A percentile compares a stretch with the other conserved stretches of the same genome.
phyloP scores from a whole-genome alignment of 2,113 vertebrate genomes.

The Marcusenius ussheri region DNA sequence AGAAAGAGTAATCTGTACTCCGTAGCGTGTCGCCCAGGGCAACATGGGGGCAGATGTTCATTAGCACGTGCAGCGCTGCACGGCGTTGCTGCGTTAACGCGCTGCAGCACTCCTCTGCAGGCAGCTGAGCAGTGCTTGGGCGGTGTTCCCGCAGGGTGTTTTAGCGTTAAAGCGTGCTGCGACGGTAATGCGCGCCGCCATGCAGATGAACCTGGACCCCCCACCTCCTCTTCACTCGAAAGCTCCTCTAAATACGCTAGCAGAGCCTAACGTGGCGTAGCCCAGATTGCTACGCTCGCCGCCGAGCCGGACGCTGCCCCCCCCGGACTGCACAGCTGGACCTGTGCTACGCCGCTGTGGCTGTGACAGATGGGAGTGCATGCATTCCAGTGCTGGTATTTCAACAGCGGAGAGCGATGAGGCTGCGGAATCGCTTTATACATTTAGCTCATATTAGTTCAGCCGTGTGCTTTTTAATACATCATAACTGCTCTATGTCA shows the following conservation, averaged over 20 bases:
- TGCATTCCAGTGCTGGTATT: not conserved
- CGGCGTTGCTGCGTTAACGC: not conserved
- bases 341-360: not conserved
- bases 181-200: not conserved
- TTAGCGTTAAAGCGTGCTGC: not conserved
- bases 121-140: not conserved
- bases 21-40: conserved; percentile 31
- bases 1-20: conserved; percentile 45
- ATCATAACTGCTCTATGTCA: conserved; percentile 46
- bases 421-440: conserved; percentile 19
- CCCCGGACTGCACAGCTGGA: not conserved
- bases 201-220: too few relatives aligned
- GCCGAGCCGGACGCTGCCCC: not conserved
- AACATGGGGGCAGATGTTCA: conserved; percentile 19
- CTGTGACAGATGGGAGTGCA: not conserved
- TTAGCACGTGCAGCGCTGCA: not conserved
- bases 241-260: not conserved
- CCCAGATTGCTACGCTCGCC: too few relatives aligned
- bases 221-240: not conserved
- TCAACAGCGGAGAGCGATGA: not conserved
- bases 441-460: conserved; percentile 35
- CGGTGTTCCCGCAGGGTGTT: not conserved
- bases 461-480: conserved; percentile 32
- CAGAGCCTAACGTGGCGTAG: not conserved
- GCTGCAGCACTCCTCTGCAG: not conserved